Base-by-base conservation (phyloP, 2,888 invertebrate genomes). In the Pristionchus arcanus region DNA sequence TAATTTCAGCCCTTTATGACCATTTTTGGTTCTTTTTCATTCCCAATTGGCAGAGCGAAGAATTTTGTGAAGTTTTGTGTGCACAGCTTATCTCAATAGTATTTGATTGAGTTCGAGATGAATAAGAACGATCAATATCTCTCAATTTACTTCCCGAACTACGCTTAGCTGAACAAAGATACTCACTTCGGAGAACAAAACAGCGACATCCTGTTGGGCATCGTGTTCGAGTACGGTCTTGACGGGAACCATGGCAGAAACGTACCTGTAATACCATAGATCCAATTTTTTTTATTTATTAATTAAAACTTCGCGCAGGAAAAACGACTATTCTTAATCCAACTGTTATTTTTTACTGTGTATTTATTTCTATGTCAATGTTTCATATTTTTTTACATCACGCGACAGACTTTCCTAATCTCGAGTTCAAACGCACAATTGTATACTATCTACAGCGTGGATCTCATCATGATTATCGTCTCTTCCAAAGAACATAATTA, bases 241-340 rank as follows among this genome's bases (percentile, higher is more conserved):
- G 77, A 99, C 99, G 91, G 98, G 98, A 89, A 99, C 99, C 99
- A 99, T 99, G 0, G 98, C 98, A 95, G 98, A 98, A 21, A 99
- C 99, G 96, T 99, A 99, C 95, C 98, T 98, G 93, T 5, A 88
- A 77, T 11, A 53, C 34, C 63, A 63, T 15, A 25, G 25, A 11
- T 19, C 19, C 19, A 59, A 19, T 59, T 59, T 59, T 59, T 59
- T n/a, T n/a, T n/a, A n/a, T n/a, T n/a, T n/a, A n/a, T n/a, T n/a
- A n/a, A n/a, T n/a, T n/a, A n/a, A n/a, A n/a, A n/a, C n/a, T n/a
- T n/a, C n/a, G n/a, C n/a, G n/a, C n/a, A n/a, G n/a, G n/a, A n/a
- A n/a, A n/a, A n/a, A n/a, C n/a, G n/a, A n/a, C n/a, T n/a, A n/a
- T n/a, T n/a, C n/a, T n/a, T n/a, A n/a, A n/a, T n/a, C n/a, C n/a